Percentiles rank a stretch among this genome's conserved stretches.
Conservation (phyloP, 2,113 vertebrate species). For the Charina bottae region DNA sequence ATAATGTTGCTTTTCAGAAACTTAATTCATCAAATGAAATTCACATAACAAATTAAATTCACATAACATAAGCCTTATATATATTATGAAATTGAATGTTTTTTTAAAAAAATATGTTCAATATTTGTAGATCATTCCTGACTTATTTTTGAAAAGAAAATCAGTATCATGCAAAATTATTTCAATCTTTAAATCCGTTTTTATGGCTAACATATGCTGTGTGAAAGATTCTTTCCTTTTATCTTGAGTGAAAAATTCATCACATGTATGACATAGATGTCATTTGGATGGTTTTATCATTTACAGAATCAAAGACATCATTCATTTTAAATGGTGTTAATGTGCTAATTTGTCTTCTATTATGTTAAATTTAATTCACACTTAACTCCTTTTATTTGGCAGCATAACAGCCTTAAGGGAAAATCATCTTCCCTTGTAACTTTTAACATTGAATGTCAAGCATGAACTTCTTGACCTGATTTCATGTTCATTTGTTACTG, state of each 20-base stretch:
- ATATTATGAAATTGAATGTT: not conserved
- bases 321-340: slow-evolving; percentile 24
- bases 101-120: not conserved
- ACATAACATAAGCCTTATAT: not conserved
- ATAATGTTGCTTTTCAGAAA: not conserved
- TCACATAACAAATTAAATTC: not conserved
- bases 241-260: slow-evolving; percentile 1
- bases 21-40: not conserved
- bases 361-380: slow-evolving; percentile 33
- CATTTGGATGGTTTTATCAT: slow-evolving; percentile 10
- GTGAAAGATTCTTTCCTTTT: not conserved
- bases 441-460: slow-evolving; percentile 5
- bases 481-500: not conserved
- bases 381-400: slow-evolving; percentile 10
- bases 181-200: not conserved
- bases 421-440: not conserved
- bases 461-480: not conserved
- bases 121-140: not conserved
- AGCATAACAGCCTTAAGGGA: not conserved
- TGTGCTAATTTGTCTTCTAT: slow-evolving; percentile 30
- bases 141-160: not conserved
- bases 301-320: slow-evolving; percentile 17
- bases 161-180: not conserved
- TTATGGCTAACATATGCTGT: not conserved
- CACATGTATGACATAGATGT: slow-evolving; percentile 1